Evolutionary conservation across 2,113 vertebrate genomes (phyloP).

Genomic region (Muntiacus reevesi): DNA sequence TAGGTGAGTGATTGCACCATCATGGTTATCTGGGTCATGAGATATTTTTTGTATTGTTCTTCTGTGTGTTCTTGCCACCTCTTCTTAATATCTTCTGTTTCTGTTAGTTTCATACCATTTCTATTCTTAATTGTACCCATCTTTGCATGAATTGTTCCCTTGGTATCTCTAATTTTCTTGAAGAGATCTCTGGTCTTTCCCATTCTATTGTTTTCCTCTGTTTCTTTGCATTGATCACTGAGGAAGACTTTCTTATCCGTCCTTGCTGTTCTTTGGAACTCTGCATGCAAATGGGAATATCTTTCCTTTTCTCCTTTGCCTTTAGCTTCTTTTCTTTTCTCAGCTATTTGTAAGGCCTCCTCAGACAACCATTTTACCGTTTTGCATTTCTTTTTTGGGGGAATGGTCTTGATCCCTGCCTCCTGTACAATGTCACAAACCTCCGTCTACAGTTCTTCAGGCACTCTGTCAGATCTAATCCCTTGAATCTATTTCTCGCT

Average conservation of each 20-base stretch:
- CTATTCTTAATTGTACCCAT: neutral
- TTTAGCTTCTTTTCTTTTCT: neutral
- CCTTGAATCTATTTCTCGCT: neutral
- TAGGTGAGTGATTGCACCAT: neutral
- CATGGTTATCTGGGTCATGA: neutral
- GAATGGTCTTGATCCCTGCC: neutral
- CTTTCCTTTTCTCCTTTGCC: neutral
- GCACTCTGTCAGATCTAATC: neutral
- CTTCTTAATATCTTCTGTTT: neutral
- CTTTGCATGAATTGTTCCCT: neutral
- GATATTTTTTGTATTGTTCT: neutral
- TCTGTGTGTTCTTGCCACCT: neutral
- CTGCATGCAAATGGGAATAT: neutral
- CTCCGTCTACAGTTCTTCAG: neutral
- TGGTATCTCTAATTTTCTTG: neutral
- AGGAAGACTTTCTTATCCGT: neutral
- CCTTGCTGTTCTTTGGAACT: neutral
- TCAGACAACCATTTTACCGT: neutral
- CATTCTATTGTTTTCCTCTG: neutral
- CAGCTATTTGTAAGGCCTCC: neutral
- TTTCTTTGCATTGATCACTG: neutral
- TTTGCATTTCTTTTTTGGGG: neutral
- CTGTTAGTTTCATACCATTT: neutral
- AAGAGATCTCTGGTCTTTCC: neutral
- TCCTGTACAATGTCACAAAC: neutral